Conservation (phyloP, 2,888 invertebrate genomes). For the Schizaphis graminum region DNA sequence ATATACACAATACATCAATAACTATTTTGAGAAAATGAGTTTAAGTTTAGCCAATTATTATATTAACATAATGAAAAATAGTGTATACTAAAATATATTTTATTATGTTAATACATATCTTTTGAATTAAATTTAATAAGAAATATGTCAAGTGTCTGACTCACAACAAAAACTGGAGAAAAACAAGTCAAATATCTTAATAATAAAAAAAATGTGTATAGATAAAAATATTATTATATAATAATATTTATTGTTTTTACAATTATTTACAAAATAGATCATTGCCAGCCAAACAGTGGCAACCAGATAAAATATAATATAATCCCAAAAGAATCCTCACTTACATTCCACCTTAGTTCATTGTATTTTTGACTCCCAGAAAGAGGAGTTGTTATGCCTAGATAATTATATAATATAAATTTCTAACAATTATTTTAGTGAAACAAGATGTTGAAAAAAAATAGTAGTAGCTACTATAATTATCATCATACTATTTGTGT, state of each 20-base stretch:
- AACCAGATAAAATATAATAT: not conserved
- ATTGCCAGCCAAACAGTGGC: too few species aligned
- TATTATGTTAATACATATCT: not conserved
- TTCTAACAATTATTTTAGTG: not conserved
- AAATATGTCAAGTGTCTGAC: not conserved
- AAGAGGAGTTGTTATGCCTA: not conserved
- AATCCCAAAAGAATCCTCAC: not conserved
- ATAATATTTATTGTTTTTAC: not conserved
- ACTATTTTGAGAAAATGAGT: not conserved
- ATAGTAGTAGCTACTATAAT: not conserved
- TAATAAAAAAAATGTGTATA: not conserved
- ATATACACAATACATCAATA: not conserved
- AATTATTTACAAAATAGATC: not conserved
- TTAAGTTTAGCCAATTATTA: not conserved
- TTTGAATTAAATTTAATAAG: not conserved
- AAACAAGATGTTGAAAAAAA: not conserved
- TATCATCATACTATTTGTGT: too few species aligned
- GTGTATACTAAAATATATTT: not conserved
- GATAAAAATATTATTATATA: not conserved
- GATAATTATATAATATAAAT: not conserved
- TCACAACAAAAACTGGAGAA: too few species aligned
- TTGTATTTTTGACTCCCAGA: not conserved
- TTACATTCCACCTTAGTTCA: not conserved
- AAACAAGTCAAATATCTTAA: not conserved
- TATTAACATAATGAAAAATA: not conserved